Base-by-base conservation (phyloP, 2,113 vertebrate species). In the Pelecanoides urinatrix region DNA sequence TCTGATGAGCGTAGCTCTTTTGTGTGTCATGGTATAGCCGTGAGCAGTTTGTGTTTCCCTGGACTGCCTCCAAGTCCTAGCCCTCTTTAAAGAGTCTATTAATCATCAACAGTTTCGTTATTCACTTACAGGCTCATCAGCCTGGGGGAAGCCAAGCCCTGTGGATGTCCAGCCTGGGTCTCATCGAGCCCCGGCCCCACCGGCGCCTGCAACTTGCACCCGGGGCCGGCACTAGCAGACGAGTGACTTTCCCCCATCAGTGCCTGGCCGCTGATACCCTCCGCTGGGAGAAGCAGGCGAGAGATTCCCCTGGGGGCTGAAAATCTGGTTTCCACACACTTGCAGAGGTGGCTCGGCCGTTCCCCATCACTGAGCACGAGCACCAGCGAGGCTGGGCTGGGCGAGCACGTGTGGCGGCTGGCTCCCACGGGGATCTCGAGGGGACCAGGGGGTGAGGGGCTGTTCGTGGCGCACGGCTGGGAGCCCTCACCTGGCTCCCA, bases 211-310 rank as follows among this genome's bases (percentile, higher is more conserved):
- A 0, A 49, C 8, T 36, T 15, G 20, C 47, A 47, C 20, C 25
- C 1, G 0, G 4, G 6, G 36, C 29, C 1, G 0, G 34, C 29
- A n/a, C 76, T 34, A 47, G 52, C 3, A 6, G 30, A 50, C 0
- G 0, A 87, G 30, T 1, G 3, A 18, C 27, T 50, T 86, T 74
- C 52, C 22, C 38, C 3, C 1, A 5, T 9, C 3, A 1, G 3
- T 3, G 1, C 30, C 50, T 79, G 1, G 1, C 44, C 75, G 52
- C 29, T 74, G 20, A 25, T 72, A 58, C 9, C 10, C 34, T 67
- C 47, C 4, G 1, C 61, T 38, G 77, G 19, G 50, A 82, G 16
- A 29, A 49, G 19, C 22, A 38, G 23, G 8, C 2, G 20, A 62
- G 49, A 65, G 11, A 45, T 80, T 63, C 20, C 34, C 8, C 32